Percentiles rank a stretch among this genome's conserved stretches.
These are phyloP conservation scores for Eriosoma lanigerum DNA, from an alignment of 1,140 invertebrate species.

Conservation along the genomic window DNA sequence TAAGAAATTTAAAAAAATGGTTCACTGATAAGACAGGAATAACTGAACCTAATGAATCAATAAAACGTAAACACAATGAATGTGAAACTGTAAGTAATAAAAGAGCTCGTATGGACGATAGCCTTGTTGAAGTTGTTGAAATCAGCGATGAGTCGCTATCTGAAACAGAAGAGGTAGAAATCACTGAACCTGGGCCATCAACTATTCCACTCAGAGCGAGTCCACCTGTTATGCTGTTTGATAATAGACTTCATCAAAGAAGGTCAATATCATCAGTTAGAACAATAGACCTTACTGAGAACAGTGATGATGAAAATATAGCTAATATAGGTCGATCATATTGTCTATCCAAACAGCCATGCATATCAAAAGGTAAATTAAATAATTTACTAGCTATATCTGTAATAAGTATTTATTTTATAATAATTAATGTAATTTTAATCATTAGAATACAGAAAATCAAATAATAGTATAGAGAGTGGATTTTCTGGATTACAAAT, in stretches of 20 bases:
- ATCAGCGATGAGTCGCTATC: conserved; percentile 41
- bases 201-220: conserved; percentile 26
- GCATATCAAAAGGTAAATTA: neutral
- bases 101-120: conserved; percentile 40
- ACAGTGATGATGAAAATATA: neutral
- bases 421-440: neutral
- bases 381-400: neutral
- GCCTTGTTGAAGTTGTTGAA: conserved; percentile 39
- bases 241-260: neutral
- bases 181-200: conserved; percentile 24
- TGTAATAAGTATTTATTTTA: neutral
- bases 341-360: neutral
- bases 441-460: neutral
- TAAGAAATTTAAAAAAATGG: conserved; percentile 15
- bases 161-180: conserved; percentile 39
- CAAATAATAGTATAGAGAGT: neutral
- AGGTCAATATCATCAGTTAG: conserved; percentile 12
- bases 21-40: conserved; percentile 12
- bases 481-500: conserved; percentile 18
- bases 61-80: conserved; percentile 34
- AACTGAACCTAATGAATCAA: neutral
- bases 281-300: neutral
- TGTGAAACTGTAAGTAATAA: conserved; percentile 26
- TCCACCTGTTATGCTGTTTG: conserved; percentile 19
- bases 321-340: neutral